Conservation (phyloP, 2,797 vertebrate genomes). For the Synanceia verrucosa region DNA sequence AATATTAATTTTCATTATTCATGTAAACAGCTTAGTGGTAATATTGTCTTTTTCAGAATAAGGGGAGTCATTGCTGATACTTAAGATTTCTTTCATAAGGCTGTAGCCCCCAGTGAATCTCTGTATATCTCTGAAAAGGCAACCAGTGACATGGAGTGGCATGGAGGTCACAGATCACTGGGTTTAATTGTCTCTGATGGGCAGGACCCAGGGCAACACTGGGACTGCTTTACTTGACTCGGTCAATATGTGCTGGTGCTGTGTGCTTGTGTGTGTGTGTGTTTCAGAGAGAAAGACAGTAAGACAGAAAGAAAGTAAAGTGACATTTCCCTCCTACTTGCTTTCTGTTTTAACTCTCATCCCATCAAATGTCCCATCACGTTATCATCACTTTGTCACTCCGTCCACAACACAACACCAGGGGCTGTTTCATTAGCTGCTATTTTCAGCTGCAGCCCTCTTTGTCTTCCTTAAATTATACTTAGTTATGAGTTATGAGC, state of each 20-base stretch:
- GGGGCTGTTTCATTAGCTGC: constrained; percentile 70
- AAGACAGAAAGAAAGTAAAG: constrained; percentile 25
- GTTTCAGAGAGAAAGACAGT: constrained; percentile 32
- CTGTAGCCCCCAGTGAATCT: constrained; percentile 28
- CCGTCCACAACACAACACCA: constrained; percentile 46
- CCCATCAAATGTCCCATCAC: constrained; percentile 62
- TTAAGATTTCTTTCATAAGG: constrained; percentile 29
- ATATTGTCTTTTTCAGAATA: neutral
- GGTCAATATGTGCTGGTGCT: constrained; percentile 37
- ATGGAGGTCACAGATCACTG: constrained; percentile 76
- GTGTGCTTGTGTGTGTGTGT: constrained; percentile 3
- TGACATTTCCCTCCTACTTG: constrained; percentile 47
- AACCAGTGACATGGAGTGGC: constrained; percentile 55
- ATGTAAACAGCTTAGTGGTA: neutral
- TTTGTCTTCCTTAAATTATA: constrained; percentile 62
- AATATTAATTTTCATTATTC: neutral
- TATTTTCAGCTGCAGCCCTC: constrained; percentile 62
- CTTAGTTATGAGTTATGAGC: constrained; percentile 63
- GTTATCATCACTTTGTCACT: constrained; percentile 70
- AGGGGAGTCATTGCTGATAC: constrained; percentile 31
- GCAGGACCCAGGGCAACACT: constrained; percentile 55
- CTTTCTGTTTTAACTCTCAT: constrained; percentile 58
- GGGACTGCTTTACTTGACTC: constrained; percentile 54
- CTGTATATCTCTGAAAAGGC: constrained; percentile 41
- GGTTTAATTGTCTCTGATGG: constrained; percentile 77